Conservation (phyloP, 92 coral and sea anemone genomes). For the Parazoanthus darwini region DNA sequence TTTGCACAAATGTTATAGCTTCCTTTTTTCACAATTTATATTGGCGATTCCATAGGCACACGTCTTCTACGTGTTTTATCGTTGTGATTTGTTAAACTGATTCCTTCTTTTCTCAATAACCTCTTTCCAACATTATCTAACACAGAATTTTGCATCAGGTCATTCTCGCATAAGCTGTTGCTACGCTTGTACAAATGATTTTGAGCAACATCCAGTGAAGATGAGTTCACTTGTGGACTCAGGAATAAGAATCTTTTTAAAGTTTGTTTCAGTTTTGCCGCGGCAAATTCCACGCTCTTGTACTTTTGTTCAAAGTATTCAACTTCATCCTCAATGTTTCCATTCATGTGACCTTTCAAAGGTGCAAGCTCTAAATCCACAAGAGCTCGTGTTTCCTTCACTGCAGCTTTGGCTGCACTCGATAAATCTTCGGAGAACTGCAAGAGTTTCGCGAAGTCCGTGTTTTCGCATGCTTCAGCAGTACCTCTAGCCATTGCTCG, state of each 20-base stretch:
- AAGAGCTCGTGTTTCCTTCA: slow-evolving; percentile 16
- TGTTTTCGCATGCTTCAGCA: slow-evolving; percentile 20
- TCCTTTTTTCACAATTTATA: background rate
- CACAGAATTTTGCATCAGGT: background rate
- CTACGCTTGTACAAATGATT: background rate
- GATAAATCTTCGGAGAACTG: slow-evolving; percentile 30
- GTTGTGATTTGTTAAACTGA: background rate
- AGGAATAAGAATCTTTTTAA: background rate
- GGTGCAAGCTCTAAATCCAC: slow-evolving; percentile 13
- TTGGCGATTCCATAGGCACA: background rate
- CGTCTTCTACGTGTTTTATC: background rate
- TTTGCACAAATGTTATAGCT: background rate
- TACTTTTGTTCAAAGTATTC: slow-evolving; percentile 29
- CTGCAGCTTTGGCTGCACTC: slow-evolving; percentile 30
- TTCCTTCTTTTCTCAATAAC: too few species aligned
- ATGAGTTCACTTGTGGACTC: background rate
- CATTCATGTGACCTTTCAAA: background rate
- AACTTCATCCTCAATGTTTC: background rate
- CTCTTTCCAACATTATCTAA: background rate
- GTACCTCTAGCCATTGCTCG: slow-evolving; percentile 37
- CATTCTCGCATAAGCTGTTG: background rate
- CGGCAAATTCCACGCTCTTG: slow-evolving; percentile 10
- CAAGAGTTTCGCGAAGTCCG: slow-evolving; percentile 35
- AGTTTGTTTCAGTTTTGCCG: slow-evolving; percentile 20
- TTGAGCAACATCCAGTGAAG: background rate